Evolutionary conservation across 2,888 invertebrate genomes (phyloP), one percentile per base, ranked within the genome.

Genomic region (Callimorpha dominula): DNA sequence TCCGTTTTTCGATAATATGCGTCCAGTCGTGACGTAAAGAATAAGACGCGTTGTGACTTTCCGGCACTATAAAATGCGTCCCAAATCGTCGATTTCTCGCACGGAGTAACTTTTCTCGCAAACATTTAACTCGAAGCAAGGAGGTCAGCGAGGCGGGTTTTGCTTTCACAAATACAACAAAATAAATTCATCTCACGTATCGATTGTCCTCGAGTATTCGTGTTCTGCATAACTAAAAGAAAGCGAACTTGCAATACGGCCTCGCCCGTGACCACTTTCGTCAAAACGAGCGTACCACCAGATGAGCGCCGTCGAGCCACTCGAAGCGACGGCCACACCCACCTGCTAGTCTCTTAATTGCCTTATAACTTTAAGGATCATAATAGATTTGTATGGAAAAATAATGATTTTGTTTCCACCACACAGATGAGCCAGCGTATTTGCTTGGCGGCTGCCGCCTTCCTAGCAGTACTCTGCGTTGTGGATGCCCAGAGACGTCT

Each of bases 401-500:
- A n/a, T 42, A 67, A 42, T 52, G 43, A 31, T 65, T 77, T 70
- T 9, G 57, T 73, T 81, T 83, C 71, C 82, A 81, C 72, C 85
- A 69, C 75, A 82, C 89, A 95, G 94, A 95, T 95, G 95, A 94
- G 92, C 89, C 93, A 94, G 89, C 92, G 93, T 85, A 84, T 88
- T 80, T 92, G 90, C 86, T 86, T 95, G 86, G 93, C 91, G 76
- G 91, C 91, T 79, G 90, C 89, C 75, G 92, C 89, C 79, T 85
- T 96, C 86, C 85, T 97, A 85, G 94, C 96, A 90, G 96, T 97
- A 87, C 95, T 97, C 76, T 96, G 97, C 84, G 91, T 98, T 84
- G 97, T 97, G 88, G 96, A 97, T 88, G 98, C 98, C 74, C 98
- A 98, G 93, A 97, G 98, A 86, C 97, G 98, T 81, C 96, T 98